phyloP scores from a whole-genome alignment of 2,113 vertebrate genomes.

The Clarias magur region DNA sequence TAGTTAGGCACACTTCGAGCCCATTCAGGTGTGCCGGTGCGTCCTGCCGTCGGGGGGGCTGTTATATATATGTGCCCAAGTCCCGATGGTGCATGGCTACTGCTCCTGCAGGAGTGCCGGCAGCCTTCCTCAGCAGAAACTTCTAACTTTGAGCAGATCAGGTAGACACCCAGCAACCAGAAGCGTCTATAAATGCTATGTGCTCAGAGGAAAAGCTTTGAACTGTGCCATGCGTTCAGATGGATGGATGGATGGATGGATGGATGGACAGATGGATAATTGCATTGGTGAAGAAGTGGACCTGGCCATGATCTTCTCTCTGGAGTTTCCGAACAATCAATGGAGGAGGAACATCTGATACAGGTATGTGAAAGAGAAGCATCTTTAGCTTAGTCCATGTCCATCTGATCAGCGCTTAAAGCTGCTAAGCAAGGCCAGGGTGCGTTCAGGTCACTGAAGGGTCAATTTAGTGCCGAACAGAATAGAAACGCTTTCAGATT shows the following conservation, averaged over 20 bases:
- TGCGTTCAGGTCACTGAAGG: conserved; percentile 7
- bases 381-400: neutral
- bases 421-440: neutral
- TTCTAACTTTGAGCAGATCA: conserved; percentile 23
- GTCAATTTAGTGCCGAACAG: conserved; percentile 19
- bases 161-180: neutral
- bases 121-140: conserved; percentile 20
- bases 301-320: neutral
- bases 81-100: conserved; percentile 77
- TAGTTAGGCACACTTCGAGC: conserved; percentile 87
- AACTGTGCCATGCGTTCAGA: no score
- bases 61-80: conserved; percentile 74
- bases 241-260: no score
- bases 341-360: conserved; percentile 14
- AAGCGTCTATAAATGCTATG: neutral
- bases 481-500: conserved; percentile 38
- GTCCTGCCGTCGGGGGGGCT: conserved; percentile 77
- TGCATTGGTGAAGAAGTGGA: neutral
- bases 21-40: conserved; percentile 86
- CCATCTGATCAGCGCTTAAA: neutral
- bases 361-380: conserved; percentile 30
- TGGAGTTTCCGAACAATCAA: neutral
- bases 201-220: neutral
- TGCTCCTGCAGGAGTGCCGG: conserved; percentile 72
- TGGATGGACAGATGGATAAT: conserved; percentile 9